Base-by-base conservation (phyloP, 2,797 vertebrate species). In the Limosa lapponica region DNA sequence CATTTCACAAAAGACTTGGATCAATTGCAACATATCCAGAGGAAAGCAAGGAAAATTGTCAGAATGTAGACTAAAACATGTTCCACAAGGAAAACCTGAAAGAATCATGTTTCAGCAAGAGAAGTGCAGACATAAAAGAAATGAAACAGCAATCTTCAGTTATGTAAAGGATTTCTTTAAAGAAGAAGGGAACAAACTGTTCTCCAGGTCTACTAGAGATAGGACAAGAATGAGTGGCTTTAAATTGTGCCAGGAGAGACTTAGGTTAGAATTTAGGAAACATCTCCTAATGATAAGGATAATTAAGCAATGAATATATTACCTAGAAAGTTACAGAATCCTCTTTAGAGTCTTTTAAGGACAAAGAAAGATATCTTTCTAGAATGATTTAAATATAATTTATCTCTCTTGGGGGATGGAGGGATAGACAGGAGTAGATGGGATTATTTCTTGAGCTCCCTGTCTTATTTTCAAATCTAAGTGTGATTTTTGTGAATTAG, bases 281-380 rank as follows among this genome's bases (percentile, higher is more conserved):
- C 58, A 64, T 75, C 22, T 90, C 46, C 55, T 80, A 72, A 82
- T 66, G 43, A 70, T 92, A 90, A 93, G 85, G 49, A 58, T 94
- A 94, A 92, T 95, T 75, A 92, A 90, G 70, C 36, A 84, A 70
- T 82, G 22, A 90, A 80, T 95, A 48, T 90, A 80, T 95, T 93
- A 82, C 51, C 62, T 73, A 70, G 51, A 44, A 84, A 89, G 70
- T 62, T 85, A 82, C 65, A 78, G 66, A 83, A 83, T 94, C 86
- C 41, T 88, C 90, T 59, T 69, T 37, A 48, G 59, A 80, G 62
- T 54, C 66, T 92, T 94, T 87, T 90, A 84, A 93, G 44, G 55
- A 74, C 62, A 74, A 65, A 88, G 36, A 79, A 81, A 87, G 44
- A n/a, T 93, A 64, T 6, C 49, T 81, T 43, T 51, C 44, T 39